Conservation (phyloP, 1,140 invertebrate species). For the Orchestia grillus region DNA sequence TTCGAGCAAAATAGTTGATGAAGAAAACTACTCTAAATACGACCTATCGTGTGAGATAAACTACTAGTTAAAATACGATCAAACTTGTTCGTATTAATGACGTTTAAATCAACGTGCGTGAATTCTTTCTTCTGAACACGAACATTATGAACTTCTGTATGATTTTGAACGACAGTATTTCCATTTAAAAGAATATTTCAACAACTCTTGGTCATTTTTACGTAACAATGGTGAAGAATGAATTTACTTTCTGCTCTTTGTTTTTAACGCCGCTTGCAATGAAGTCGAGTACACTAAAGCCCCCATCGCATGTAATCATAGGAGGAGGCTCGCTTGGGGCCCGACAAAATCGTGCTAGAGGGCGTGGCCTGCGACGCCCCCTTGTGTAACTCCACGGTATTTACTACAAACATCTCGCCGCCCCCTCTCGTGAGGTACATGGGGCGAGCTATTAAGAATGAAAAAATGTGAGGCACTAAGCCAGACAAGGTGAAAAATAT, state of each 20-base stretch:
- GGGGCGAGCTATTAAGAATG: background rate
- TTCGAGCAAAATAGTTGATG: too few species aligned
- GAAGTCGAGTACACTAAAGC: background rate
- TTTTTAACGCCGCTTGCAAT: background rate
- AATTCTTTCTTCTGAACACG: background rate
- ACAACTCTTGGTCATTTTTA: background rate
- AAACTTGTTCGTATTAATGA: too few species aligned
- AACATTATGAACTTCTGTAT: background rate
- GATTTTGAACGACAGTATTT: background rate
- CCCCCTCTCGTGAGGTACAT: background rate
- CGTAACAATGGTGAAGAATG: background rate
- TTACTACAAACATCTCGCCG: constrained; percentile 8
- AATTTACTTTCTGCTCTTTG: background rate
- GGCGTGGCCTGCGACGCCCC: constrained; percentile 12
- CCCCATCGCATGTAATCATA: background rate
- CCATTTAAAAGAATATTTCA: background rate
- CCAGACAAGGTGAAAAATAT: background rate
- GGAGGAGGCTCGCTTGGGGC: background rate
- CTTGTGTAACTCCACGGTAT: constrained; percentile 28
- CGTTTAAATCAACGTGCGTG: background rate
- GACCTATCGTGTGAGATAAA: too few species aligned
- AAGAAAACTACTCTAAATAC: too few species aligned
- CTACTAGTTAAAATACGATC: too few species aligned
- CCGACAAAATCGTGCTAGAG: background rate
- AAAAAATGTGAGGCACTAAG: background rate